Conservation (phyloP, 2,888 invertebrate species). For the Orthosia gothica region DNA sequence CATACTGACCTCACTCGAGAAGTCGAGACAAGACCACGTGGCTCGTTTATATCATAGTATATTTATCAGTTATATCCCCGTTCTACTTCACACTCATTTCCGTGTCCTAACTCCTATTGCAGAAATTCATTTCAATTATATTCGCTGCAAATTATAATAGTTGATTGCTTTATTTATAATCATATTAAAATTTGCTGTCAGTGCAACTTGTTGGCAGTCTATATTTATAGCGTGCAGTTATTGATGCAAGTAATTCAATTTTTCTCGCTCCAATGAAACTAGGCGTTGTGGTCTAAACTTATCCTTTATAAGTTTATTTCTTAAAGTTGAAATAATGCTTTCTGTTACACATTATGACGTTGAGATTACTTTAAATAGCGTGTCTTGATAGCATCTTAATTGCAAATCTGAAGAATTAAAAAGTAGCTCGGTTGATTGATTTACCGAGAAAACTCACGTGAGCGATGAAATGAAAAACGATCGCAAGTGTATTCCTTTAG, state of each 20-base stretch:
- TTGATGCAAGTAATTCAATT: conserved; percentile 51
- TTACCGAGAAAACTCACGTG: conserved; percentile 28
- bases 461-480: conserved; percentile 18
- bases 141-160: conserved; percentile 40
- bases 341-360: conserved; percentile 10
- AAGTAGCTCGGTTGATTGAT: conserved; percentile 25
- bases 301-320: conserved; percentile 33
- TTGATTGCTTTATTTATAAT: conserved; percentile 59
- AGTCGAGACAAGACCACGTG: conserved; percentile 44
- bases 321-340: conserved; percentile 19
- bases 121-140: conserved; percentile 28
- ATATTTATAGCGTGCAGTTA: conserved; percentile 45
- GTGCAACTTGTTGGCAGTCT: conserved; percentile 36
- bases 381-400: conserved; percentile 38
- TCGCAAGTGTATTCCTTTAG: neutral
- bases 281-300: conserved; percentile 34
- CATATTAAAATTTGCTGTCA: conserved; percentile 53
- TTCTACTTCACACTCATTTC: conserved; percentile 25
- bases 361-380: conserved; percentile 34
- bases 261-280: conserved; percentile 42
- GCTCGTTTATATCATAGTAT: conserved; percentile 17
- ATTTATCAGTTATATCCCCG: conserved; percentile 1
- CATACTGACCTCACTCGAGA: conserved; percentile 61
- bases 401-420: conserved; percentile 21
- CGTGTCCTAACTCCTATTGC: conserved; percentile 26